Base-by-base conservation (phyloP, 2,113 vertebrate species). In the Cheilinus undulatus region DNA sequence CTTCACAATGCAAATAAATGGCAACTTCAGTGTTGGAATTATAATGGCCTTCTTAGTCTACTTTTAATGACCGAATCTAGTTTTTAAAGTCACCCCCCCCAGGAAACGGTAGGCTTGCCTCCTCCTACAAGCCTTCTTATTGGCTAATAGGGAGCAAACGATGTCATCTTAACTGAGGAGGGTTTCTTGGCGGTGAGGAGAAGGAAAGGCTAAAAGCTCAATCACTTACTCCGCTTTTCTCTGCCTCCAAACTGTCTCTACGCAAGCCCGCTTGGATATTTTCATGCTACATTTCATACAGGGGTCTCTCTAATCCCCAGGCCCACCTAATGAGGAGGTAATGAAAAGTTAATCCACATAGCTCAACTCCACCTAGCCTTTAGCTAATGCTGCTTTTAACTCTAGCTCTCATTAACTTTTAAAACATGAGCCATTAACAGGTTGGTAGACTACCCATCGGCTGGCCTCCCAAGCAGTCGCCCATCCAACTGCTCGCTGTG, bases 321-420 rank as follows among this genome's bases (percentile, higher is more conserved):
- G 90, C 89, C 71, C 84, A 84, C 80, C 74, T 93, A 93, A 93
- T 93, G 89, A 94, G 88, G 88, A 91, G 80, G 85, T 92, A 93
- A 92, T 93, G 91, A 90, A 93, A 93, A 93, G 91, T 92, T 92
- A 93, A 93, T 93, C 91, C 92, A 91, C 89, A 75, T 84, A 83
- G 86, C 89, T 92, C 84, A 67, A 72, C 89, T 92, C 85, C 83
- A 90, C 83, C 86, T 92, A 90, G 91, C 92, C 89, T 86, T 91
- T 87, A 90, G 93, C 89, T 93, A 92, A 93, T 90, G 89, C 92
- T 84, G 91, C 93, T 91, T 93, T 93, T 91, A 93, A 92, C 88
- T 93, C 85, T 23, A 48, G 66, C 74, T 83, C 92, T 93, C 92
- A 94, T 94, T 94, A 94, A 93, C 92, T 91, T 93, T 94, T 92